Evolutionary conservation across 2,797 vertebrate genomes (phyloP), one percentile per base, ranked within the genome.

Genomic region (Spinus olivaceus): DNA sequence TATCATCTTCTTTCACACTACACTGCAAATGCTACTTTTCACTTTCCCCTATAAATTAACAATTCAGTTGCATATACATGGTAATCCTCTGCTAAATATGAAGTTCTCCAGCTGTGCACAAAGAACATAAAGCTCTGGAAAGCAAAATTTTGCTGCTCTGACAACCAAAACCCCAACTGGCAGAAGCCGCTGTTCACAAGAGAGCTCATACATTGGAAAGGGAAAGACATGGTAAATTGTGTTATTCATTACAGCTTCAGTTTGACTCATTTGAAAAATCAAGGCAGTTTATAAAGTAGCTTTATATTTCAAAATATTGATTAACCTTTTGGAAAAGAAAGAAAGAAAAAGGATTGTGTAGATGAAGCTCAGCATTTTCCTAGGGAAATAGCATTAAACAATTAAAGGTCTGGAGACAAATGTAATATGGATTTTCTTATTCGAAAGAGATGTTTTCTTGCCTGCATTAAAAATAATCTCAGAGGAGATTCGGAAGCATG

Each of bases 381-480:
- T 1, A 67, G 46, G 50, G 35, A 72, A 77, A 78, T 53, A 32
- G 17, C 60, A 69, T 90, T 81, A 88, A 76, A 63, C 60, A 88
- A 51, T 94, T 78, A 90, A 66, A 81, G 47, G 8, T 46, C 73
- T 81, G 59, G 59, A 79, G 41, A 79, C 23, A 86, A 89, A 91
- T 46, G 22, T 67, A 28, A 20, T 87, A 64, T 6, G 24, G 56
- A 77, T 92, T 92, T 66, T 92, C 81, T 77, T 89, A 49, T 54
- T 81, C 3, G 16, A 73, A 87, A 91, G 87, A 56, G 35, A 32
- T 39, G 10, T 80, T 92, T 85, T 88, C 61, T 90, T 83, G 44
- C 35, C 41, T 76, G 35, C 54, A 35, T 94, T 91, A 79, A 84
- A 89, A 91, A 78, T 80, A 78, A 73, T 77, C 64, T 77, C 22